A percentile compares a stretch with the other conserved stretches of the same genome.
Conservation (phyloP, 1,140 invertebrate genomes). For the Papilio machaon region DNA sequence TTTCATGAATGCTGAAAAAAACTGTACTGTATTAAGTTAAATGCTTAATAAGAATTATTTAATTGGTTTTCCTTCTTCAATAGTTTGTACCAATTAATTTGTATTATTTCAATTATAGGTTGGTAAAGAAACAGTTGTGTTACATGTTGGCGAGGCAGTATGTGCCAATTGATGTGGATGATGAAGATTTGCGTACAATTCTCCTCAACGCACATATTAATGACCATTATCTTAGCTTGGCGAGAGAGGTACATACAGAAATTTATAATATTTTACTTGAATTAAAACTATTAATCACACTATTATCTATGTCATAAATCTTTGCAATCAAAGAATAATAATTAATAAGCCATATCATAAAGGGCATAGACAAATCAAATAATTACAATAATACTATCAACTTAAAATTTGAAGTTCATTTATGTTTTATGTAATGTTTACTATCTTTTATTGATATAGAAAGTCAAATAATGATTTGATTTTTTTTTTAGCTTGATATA, state of each 20-base stretch:
- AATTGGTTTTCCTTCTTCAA: too few species aligned
- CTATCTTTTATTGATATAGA: too few species aligned
- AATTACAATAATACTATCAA: too few species aligned
- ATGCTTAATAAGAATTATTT: too few species aligned
- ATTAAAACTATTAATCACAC: not conserved
- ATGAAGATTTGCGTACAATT: constrained; percentile 96
- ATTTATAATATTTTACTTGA: not conserved
- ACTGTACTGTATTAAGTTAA: not conserved
- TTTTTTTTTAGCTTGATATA: constrained; percentile 91
- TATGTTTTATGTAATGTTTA: too few species aligned
- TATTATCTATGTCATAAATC: too few species aligned
- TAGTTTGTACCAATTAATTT: too few species aligned
- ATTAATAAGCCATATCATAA: too few species aligned
- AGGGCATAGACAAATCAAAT: too few species aligned
- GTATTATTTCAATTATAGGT: constrained; percentile 79
- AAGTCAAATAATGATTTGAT: not conserved
- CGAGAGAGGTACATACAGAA: constrained; percentile 89
- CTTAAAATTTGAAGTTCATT: too few species aligned
- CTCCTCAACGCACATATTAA: constrained; percentile 98
- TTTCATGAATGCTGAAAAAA: not conserved
- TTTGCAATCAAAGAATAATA: too few species aligned
- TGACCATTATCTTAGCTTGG: constrained; percentile 97
- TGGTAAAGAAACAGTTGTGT: constrained; percentile 97
- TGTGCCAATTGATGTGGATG: constrained; percentile 87
- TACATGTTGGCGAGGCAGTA: constrained; percentile 99